Percentiles rank a stretch among this genome's conserved stretches.
phyloP scores from a whole-genome alignment of 2,888 invertebrate genomes.

The Pollenia labialis region DNA sequence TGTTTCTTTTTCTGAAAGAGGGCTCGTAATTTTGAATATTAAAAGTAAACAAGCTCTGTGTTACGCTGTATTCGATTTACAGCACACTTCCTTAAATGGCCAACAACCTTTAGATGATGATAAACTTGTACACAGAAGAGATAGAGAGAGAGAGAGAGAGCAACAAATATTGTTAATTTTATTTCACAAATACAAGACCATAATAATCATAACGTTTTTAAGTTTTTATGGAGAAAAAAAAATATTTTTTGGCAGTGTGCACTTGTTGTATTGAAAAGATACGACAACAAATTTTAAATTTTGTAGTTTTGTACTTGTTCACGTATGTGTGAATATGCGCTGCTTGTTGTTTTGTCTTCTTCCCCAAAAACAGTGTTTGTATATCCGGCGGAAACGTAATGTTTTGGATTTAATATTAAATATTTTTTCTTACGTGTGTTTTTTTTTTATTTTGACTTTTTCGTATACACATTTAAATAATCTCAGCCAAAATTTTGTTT shows the following conservation, averaged over 20 bases:
- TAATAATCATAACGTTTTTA: constrained; percentile 58
- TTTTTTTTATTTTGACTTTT: constrained; percentile 27
- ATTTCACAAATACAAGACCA: constrained; percentile 54
- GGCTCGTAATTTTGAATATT: constrained; percentile 11
- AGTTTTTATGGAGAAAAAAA: background rate
- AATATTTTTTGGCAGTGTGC: constrained; percentile 73
- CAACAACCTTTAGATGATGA: constrained; percentile 72
- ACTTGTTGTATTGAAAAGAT: constrained; percentile 77
- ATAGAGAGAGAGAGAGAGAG: background rate
- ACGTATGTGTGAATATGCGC: background rate
- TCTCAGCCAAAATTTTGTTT: constrained; percentile 54
- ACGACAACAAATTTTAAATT: constrained; percentile 69
- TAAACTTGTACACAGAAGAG: constrained; percentile 52
- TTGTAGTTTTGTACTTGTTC: background rate
- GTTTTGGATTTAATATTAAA: constrained; percentile 66
- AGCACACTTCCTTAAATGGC: constrained; percentile 62
- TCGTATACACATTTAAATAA: constrained; percentile 14
- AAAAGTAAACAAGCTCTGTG: constrained; percentile 28
- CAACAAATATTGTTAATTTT: constrained; percentile 36
- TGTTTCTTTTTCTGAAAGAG: background rate
- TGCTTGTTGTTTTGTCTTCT: constrained; percentile 46
- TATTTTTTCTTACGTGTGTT: constrained; percentile 56
- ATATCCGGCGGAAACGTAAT: constrained; percentile 80
- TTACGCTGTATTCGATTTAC: constrained; percentile 14
- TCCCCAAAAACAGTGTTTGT: constrained; percentile 72